Base-by-base conservation (phyloP, 2,888 invertebrate genomes). In the Drosophila subquinaria region DNA sequence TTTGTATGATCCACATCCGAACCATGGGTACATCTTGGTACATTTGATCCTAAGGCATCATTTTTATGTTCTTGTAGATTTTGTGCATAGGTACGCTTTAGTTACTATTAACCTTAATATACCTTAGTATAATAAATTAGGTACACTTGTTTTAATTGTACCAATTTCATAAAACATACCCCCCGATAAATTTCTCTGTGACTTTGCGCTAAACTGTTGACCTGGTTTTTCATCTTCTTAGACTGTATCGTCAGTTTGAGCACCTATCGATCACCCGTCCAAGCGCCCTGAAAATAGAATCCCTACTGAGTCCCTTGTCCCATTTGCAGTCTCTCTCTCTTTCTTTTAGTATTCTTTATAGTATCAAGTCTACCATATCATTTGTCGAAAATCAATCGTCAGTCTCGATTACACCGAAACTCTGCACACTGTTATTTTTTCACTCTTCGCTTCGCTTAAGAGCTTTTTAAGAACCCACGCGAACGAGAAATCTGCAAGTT, bases 391-490 rank as follows among this genome's bases (percentile, higher is more conserved):
- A 15, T 53, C 40, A 65, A 53, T 55, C 30, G 59, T 48, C 61
- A 43, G 65, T 48, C 43, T 62, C 62, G 69, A 50, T 47, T 53
- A 70, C 35, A 61, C 59, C 52, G 38, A 66, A 67, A 61, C 66
- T 74, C 27, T 60, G 77, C 66, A 74, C 79, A 79, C 71, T 48
- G n/a, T 47, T 48, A 42, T 35, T 35, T 70, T 20, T 20, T 47
- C 42, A 48, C 57, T 45, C 15, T 20, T 27, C 23, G 35, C 45
- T 40, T 36, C 10, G 51, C 59, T 61, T 50, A 67, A 73, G 53
- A 62, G 82, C 82, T 69, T 76, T 52, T 38, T 52, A 66, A 61
- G 48, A 63, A 73, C 63, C 85, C 66, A 23, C 60, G 59, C 67
- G 51, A 77, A 65, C 45, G 72, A 50, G 56, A 77, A 62, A 23